A percentile compares a stretch with the other conserved stretches of the same genome.
phyloP scores from a whole-genome alignment of 2,113 vertebrate species.

The Conger conger region DNA sequence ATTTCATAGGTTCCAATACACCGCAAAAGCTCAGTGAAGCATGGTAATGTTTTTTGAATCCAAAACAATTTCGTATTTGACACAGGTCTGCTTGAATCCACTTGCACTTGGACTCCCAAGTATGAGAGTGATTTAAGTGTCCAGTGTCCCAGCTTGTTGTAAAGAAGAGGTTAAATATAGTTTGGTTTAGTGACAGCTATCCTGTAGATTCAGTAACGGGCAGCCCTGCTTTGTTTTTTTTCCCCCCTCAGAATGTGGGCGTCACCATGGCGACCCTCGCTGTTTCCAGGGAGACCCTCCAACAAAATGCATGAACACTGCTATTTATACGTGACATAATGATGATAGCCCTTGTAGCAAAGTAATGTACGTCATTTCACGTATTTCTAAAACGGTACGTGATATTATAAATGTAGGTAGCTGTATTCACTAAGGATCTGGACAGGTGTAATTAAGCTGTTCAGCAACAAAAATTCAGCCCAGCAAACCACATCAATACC shows the following conservation, averaged over 20 bases:
- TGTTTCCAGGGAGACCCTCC: conserved; percentile 62
- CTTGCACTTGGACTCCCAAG: too few species aligned
- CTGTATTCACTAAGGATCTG: neutral
- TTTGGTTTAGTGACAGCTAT: neutral
- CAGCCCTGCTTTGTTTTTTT: neutral
- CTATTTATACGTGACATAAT: conserved; percentile 27
- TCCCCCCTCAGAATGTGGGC: conserved; percentile 38
- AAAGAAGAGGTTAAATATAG: neutral
- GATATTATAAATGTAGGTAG: neutral
- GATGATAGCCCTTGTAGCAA: neutral
- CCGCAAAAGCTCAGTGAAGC: too few species aligned
- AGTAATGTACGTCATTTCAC: conserved; percentile 11
- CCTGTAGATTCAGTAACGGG: neutral
- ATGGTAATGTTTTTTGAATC: too few species aligned
- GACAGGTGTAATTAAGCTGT: conserved; percentile 21
- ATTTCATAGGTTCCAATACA: too few species aligned
- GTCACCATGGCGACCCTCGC: conserved; percentile 58
- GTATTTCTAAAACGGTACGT: neutral
- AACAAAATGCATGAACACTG: conserved; percentile 41
- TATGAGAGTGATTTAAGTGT: neutral
- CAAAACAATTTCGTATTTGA: too few species aligned
- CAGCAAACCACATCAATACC: neutral
- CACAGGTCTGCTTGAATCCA: too few species aligned
- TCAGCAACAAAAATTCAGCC: neutral
- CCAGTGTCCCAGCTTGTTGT: neutral